Base-by-base conservation (phyloP, 2,113 vertebrate species). In the Centrocercus urophasianus region DNA sequence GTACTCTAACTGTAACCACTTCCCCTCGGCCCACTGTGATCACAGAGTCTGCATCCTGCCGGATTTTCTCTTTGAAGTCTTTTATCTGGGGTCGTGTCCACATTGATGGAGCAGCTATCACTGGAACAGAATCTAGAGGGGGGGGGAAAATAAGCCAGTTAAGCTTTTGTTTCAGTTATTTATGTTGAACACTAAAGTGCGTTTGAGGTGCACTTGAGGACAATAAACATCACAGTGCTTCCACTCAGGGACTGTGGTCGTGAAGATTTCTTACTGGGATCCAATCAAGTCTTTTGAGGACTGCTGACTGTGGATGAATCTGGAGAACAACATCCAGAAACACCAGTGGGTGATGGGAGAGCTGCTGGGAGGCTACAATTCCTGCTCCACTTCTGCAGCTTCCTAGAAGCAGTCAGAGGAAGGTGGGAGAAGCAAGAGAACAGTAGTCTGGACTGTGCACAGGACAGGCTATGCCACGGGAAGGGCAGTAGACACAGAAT, bases 1-100 rank as follows among this genome's bases (percentile, higher is more conserved):
- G 99, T 38, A 99, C 99, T 25, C 99, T 98, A 52, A 99, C 99
- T 1, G 99, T 99, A 93, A 99, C 99, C 90, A 99, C 99, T 98
- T 99, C 99, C 40, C 99, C 99, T 67, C 99, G 98, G 45, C 99
- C 99, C 96, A 99, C 99, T 3, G 99, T 99, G 96, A 99, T 99
- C 96, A 99, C 99, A 0, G 99, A 99, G 97, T 99, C 99, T 25
- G 99, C 98, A 48, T 99, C 99, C 97, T 99, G 99, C 2, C 99
- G 98, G 88, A 99, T 99, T 96, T 99, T 99, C 92, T 99, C 99
- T 96, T 99, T 99, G 97, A 99, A 99, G 98, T 99, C 99, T 97
- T 97, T 99, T 94, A 99, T 99, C 96, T 99, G 99, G 9, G 99
- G 99, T 15, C 99, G 98, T 7, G 99, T 99, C 99, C 99, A 99